Base-by-base conservation (phyloP, 1,140 invertebrate species). In the Pseudomyrmex concolor region DNA sequence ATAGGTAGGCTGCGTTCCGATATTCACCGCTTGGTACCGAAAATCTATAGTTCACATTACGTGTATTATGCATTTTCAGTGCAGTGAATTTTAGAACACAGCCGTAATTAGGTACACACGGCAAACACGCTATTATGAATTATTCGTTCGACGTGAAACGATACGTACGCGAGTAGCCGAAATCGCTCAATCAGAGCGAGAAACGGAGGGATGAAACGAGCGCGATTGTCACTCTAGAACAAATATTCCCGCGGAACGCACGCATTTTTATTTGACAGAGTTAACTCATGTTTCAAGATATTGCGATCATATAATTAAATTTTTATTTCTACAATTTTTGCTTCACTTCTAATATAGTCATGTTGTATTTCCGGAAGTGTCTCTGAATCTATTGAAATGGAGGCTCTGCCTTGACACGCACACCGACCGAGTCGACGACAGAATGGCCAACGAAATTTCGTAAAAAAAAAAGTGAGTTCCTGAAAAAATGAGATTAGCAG, bases 401-500 rank as follows among this genome's bases (percentile, higher is more conserved):
- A 57, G 51, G 34, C 34, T 34, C 34, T 34, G 34, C 34, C 34
- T 34, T 7, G 34, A 34, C 34, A 34, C 34, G 45, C 10, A 51
- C 10, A 43, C 45, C 9, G 62, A n/a, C 55, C 63, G 34, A 70
- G 22, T 80, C 70, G 60, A 74, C 59, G 78, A 55, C 50, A 62
- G 17, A 76, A 67, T 7, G 54, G 12, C 17, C 15, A 67, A 54
- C 55, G 71, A 76, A 85, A 87, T 88, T 87, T 85, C 70, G 59
- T 60, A 50, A 87, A 87, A 63, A 64, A 64, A 22, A 59, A 5
- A 72, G 17, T 9, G 12, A 51, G 51, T 54, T 54, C 48, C 59
- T 84, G 85, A 89, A 89, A 88, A 34, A 90, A 91, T 88, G 85
- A 66, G 73, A 91, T 89, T 91, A 89, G 85, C 80, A 60, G 60